Percentiles rank a stretch among this genome's conserved stretches.
Conservation (phyloP, 1,140 invertebrate species). For the Pteromalus puparum region DNA sequence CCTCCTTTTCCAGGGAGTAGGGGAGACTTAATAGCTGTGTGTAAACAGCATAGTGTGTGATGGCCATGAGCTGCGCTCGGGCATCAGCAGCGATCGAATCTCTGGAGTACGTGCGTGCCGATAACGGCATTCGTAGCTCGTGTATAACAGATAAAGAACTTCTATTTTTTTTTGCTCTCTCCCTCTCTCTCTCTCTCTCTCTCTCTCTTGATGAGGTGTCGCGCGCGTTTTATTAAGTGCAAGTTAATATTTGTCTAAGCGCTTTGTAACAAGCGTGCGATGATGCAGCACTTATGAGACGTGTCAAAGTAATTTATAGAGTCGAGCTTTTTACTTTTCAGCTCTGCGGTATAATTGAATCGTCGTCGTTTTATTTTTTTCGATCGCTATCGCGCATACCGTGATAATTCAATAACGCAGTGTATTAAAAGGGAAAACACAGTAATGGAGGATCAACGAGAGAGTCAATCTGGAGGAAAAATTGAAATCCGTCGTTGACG, state of each 20-base stretch:
- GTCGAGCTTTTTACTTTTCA: neutral
- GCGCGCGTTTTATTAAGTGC: neutral
- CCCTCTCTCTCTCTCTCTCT: too few species aligned
- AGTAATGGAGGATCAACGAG: neutral
- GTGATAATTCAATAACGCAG: conserved; percentile 22
- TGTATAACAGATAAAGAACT: too few species aligned
- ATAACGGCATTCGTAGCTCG: neutral
- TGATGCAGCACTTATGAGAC: neutral
- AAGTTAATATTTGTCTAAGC: neutral
- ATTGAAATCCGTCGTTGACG: neutral
- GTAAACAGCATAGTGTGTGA: neutral
- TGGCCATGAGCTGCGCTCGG: neutral
- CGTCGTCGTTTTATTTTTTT: neutral
- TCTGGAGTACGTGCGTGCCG: neutral
- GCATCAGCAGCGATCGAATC: neutral
- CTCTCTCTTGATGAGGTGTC: too few species aligned
- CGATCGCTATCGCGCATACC: neutral
- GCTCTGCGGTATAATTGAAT: neutral
- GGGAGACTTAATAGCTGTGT: neutral
- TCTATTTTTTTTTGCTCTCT: too few species aligned
- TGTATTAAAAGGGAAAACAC: too few species aligned
- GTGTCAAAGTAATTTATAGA: neutral
- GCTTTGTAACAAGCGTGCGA: neutral
- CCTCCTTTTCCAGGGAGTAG: neutral
- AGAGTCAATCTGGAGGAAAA: neutral